Percentiles rank a stretch among this genome's conserved stretches.
These are phyloP conservation scores for Dorcus hopei DNA, from an alignment of 2,888 invertebrate genomes.

Conservation along the genomic window DNA sequence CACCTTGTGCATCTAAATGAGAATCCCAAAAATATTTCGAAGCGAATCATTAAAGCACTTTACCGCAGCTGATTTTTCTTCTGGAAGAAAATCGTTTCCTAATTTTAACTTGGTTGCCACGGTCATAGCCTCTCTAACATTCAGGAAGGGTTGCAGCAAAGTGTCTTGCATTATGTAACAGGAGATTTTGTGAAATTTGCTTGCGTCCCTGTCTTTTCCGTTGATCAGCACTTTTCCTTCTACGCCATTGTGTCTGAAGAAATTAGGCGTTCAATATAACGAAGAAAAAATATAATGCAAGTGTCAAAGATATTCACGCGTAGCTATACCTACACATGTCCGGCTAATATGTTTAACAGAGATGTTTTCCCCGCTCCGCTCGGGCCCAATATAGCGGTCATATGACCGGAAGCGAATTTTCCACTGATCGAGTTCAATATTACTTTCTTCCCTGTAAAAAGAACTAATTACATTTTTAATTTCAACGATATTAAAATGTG, in stretches of 20 bases:
- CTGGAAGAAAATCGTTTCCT: conserved; percentile 57
- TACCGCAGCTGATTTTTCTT: background rate
- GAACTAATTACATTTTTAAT: background rate
- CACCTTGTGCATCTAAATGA: conserved; percentile 66
- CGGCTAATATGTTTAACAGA: conserved; percentile 79
- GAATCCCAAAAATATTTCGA: background rate
- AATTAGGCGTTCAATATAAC: background rate
- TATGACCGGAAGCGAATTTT: conserved; percentile 68
- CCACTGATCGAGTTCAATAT: conserved; percentile 79
- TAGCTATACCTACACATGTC: conserved; percentile 51
- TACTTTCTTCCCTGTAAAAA: conserved; percentile 32
- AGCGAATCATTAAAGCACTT: too few species aligned
- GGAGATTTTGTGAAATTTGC: conserved; percentile 81
- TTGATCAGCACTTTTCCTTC: conserved; percentile 81
- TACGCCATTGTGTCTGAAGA: conserved; percentile 53
- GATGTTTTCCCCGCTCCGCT: conserved; percentile 89
- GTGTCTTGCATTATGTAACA: conserved; percentile 96
- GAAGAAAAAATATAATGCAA: too few species aligned
- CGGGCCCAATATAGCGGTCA: conserved; percentile 89
- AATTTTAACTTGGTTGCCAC: conserved; percentile 89
- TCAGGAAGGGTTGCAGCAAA: conserved; percentile 79
- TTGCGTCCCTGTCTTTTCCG: conserved; percentile 69
- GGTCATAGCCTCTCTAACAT: conserved; percentile 83
- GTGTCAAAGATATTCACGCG: too few species aligned
- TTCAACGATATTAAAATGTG: too few species aligned